Conservation (phyloP, 35 echinoderm and acorn worm genomes). For the Amphiura filiformis region DNA sequence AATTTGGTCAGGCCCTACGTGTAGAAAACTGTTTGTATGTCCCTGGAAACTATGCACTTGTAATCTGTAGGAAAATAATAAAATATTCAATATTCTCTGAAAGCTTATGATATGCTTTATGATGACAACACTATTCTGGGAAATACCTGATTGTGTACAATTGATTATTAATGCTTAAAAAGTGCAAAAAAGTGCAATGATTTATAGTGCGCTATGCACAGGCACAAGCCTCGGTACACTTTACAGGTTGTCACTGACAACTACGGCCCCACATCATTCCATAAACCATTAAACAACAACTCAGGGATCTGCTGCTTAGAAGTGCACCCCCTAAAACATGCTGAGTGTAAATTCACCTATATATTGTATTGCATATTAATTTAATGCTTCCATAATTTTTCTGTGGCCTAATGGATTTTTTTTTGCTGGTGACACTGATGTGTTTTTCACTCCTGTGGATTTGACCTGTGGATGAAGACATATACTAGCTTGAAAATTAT, state of each 20-base stretch:
- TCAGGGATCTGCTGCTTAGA: too few relatives aligned
- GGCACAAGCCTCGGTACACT: too few relatives aligned
- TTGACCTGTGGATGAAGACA: neutral
- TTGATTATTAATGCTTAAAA: neutral
- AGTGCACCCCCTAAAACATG: neutral
- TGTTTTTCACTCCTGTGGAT: neutral
- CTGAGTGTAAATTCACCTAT: neutral
- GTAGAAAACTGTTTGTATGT: slow-evolving; percentile 57
- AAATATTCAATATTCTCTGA: neutral
- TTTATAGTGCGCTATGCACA: too few relatives aligned
- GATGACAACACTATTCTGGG: neutral
- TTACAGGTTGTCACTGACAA: too few relatives aligned
- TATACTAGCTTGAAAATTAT: too few relatives aligned
- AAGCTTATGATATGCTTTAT: neutral
- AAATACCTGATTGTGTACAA: neutral
- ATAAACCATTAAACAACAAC: too few relatives aligned
- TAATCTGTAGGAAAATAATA: slow-evolving; percentile 37
- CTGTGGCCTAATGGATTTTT: too few relatives aligned
- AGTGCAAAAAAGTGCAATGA: too few relatives aligned
- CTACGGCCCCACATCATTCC: too few relatives aligned
- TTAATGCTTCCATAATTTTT: too few relatives aligned
- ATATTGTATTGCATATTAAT: neutral
- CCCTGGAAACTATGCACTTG: slow-evolving; percentile 36
- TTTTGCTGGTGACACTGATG: neutral
- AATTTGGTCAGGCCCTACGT: slow-evolving; percentile 66